Evolutionary conservation across 2,888 invertebrate species (phyloP).

Genomic region (Prosapia bicincta): DNA sequence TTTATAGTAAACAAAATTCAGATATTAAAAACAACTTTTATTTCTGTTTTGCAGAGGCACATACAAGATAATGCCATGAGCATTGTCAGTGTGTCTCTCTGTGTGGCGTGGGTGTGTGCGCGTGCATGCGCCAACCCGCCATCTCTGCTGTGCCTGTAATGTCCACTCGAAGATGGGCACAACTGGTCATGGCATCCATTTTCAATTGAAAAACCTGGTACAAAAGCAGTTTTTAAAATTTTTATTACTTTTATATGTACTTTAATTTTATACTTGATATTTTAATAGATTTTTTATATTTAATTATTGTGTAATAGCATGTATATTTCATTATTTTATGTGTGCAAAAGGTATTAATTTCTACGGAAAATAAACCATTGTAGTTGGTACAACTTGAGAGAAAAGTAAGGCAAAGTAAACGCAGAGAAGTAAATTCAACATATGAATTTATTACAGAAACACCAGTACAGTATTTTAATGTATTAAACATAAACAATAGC

Average conservation of each 20-base stretch:
- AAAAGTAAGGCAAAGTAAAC: no score
- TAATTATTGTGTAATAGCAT: neutral
- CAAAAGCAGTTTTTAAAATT: neutral
- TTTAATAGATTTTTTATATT: neutral
- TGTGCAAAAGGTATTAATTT: no score
- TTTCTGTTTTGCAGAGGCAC: constrained; percentile 38
- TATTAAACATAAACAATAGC: no score
- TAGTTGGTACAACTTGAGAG: no score
- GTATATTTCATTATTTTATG: neutral
- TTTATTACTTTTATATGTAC: no score
- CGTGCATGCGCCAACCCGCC: constrained; percentile 8
- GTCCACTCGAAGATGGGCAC: constrained; percentile 6
- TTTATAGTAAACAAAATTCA: neutral
- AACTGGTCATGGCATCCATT: neutral
- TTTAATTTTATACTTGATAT: neutral
- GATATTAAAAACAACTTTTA: constrained; percentile 29
- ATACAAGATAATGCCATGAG: constrained; percentile 36
- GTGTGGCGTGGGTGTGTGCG: constrained; percentile 16
- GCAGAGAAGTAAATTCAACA: no score
- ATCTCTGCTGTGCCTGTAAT: no score
- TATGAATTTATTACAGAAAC: no score
- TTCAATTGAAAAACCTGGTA: constrained; percentile 6
- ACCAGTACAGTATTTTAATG: no score
- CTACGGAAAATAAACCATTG: no score
- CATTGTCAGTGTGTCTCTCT: constrained; percentile 27